These are phyloP conservation scores for Steinernema khuongi DNA, from an alignment of 1,140 invertebrate species.

Conservation along the genomic window DNA sequence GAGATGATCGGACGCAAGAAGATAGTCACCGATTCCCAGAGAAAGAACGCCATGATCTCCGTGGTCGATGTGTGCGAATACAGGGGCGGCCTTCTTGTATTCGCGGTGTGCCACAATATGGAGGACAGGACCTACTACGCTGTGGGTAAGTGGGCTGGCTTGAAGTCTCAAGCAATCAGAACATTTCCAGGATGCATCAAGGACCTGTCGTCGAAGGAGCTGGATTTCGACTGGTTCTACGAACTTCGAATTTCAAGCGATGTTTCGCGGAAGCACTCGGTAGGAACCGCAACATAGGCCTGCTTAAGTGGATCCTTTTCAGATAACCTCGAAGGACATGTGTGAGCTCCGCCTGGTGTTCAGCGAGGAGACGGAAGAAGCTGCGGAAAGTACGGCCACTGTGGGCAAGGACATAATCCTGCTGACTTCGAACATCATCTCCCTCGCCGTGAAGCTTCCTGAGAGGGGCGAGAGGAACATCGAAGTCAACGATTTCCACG, in stretches of 20 bases:
- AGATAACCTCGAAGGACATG: neutral
- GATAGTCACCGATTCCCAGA: neutral
- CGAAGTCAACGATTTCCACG: neutral
- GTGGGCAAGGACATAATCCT: neutral
- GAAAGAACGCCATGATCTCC: neutral
- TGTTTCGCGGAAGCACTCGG: neutral
- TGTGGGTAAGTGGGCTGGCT: neutral
- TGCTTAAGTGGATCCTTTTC: neutral
- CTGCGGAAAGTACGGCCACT: neutral
- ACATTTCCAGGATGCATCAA: neutral
- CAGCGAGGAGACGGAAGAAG: neutral
- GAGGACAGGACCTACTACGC: neutral
- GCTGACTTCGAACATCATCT: neutral
- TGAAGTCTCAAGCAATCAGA: neutral
- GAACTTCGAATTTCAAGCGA: neutral
- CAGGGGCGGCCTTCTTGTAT: neutral
- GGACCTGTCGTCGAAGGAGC: neutral
- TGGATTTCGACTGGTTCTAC: neutral
- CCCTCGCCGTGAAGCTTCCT: neutral
- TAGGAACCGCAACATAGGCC: too few species aligned
- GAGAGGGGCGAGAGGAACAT: neutral
- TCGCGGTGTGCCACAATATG: neutral
- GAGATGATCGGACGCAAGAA: neutral
- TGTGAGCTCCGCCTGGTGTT: neutral
- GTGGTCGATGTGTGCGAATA: neutral